These are phyloP conservation scores for Desmodus rotundus DNA, from an alignment of 2,113 vertebrate genomes.

Conservation along the genomic window DNA sequence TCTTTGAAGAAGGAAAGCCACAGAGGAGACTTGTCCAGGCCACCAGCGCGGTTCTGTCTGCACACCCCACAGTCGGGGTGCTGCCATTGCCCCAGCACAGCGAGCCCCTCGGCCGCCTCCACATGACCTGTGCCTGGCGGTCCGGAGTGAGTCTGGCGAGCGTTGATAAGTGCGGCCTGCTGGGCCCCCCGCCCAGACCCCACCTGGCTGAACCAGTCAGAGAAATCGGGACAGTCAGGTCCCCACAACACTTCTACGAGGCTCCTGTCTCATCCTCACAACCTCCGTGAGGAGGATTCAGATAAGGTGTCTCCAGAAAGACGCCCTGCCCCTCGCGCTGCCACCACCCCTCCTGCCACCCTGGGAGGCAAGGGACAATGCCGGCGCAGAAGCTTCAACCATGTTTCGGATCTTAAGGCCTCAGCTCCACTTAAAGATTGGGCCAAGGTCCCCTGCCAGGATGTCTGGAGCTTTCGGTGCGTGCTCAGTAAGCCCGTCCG, in stretches of 20 bases:
- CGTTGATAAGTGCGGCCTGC: not conserved
- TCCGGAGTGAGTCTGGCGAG: not conserved
- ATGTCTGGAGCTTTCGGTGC: not conserved
- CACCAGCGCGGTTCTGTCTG: not conserved
- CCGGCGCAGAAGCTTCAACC: not conserved
- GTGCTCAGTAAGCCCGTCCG: not conserved
- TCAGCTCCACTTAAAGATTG: not conserved
- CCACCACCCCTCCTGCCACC: not conserved
- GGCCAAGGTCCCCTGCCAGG: accelerated
- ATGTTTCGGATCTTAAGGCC: not conserved
- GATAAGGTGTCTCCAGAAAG: conserved; percentile 33
- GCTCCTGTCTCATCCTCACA: not conserved
- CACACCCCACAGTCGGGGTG: not conserved
- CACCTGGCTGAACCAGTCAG: not conserved
- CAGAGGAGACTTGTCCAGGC: not conserved
- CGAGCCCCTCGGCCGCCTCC: conserved; percentile 2
- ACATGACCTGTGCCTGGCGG: not conserved
- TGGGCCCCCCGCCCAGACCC: not conserved
- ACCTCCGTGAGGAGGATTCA: conserved; percentile 25
- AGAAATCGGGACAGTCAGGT: conserved; percentile 24
- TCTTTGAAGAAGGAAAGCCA: not conserved
- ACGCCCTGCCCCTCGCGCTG: not conserved
- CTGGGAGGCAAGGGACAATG: not conserved
- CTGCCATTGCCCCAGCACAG: not conserved
- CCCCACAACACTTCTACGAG: conserved; percentile 40